Base-by-base conservation (phyloP, 2,888 invertebrate genomes). In the Caenorhabditis sinica region DNA sequence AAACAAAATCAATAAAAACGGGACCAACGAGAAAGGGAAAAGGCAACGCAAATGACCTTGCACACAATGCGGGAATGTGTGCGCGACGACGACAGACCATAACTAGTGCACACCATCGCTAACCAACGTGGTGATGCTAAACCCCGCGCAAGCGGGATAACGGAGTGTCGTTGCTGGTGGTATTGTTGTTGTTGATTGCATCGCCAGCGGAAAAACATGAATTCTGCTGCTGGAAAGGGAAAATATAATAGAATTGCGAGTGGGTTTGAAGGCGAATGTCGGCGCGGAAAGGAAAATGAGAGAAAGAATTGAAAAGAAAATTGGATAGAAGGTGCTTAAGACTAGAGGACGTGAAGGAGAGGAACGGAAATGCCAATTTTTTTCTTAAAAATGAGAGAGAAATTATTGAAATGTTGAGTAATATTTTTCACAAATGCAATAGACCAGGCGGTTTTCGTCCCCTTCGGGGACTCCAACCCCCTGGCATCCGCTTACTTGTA, bases 81-180 rank as follows among this genome's bases (percentile, higher is more conserved):
- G 56, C 20, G 58, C 23, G n/a, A 17, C 15, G 45, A 0, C 17
- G 45, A 49, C 49, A n/a, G 51, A 68, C 68, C 51, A 33, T 68
- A 68, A 53, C 53, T 53, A 30, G 53, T 51, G 53, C 40, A 69
- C 56, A 40, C 13, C 49, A 49, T 60, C 45, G 20, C 17, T 36
- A 45, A 56, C 30, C 60, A 45, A 73, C 73, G 73, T 73, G 49
- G 45, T 40, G 36, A 11, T 23, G 63, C 51, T 74, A 74, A 74
- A 65, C 53, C 1, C 11, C 25, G 51, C 53, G 56, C 63, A 15
- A 25, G 9, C 65, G 65, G 63, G 33, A 74, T 53, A n/a, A 1
- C 49, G 74, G 74, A 74, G 65, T 63, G 65, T 74, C 63, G 73
- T 74, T 51, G 45, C 8, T 17, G 9, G 20, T 2, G 53, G 13